Percentiles rank a stretch among this genome's conserved stretches.
Conservation (phyloP, 1,140 invertebrate species). For the Drosophila tani region DNA sequence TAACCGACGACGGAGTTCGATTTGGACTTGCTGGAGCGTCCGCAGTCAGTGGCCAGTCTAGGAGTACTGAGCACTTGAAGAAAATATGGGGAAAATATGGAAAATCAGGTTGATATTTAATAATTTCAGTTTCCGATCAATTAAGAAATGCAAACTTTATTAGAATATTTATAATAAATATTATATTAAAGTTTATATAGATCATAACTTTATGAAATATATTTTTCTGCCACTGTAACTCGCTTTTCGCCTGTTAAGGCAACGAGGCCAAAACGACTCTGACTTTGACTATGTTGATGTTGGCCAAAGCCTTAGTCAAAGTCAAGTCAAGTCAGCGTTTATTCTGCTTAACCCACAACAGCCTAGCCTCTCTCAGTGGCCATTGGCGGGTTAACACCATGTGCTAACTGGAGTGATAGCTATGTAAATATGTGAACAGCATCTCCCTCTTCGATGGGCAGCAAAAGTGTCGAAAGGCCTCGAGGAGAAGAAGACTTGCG, state of each 20-base stretch:
- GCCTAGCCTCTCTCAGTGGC: constrained; percentile 1
- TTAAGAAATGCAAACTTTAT: too few relatives aligned
- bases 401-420: constrained; percentile 47
- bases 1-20: constrained; percentile 12
- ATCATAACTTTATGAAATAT: neutral
- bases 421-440: constrained; percentile 41
- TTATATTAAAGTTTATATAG: neutral
- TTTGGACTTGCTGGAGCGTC: constrained; percentile 11
- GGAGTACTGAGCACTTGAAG: neutral
- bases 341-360: constrained; percentile 12
- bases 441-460: constrained; percentile 4
- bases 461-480: constrained; percentile 32
- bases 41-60: constrained; percentile 20
- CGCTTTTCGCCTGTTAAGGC: constrained; percentile 35
- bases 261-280: constrained; percentile 41
- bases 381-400: constrained; percentile 26
- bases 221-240: constrained; percentile 5
- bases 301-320: constrained; percentile 26
- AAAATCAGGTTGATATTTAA: neutral
- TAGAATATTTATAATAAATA: too few relatives aligned
- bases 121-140: neutral
- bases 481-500: constrained; percentile 8
- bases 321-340: constrained; percentile 26
- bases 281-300: constrained; percentile 33
- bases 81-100: neutral